Percentiles rank a stretch among this genome's conserved stretches.
phyloP scores from a whole-genome alignment of 1,140 invertebrate genomes.

The Delia radicum region DNA sequence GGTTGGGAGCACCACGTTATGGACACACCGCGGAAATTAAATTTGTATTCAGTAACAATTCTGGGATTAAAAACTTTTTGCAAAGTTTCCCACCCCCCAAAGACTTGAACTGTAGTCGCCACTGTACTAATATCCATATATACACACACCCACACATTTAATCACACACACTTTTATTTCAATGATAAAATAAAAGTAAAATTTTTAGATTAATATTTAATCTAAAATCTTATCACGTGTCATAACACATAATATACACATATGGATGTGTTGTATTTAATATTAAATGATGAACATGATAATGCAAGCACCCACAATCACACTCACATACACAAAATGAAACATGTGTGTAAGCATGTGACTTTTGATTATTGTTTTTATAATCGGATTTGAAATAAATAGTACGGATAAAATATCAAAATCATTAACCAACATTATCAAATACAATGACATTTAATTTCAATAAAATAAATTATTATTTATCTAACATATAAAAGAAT shows the following conservation, averaged over 20 bases:
- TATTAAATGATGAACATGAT: too few relatives aligned
- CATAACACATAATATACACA: neutral
- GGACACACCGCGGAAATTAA: too few relatives aligned
- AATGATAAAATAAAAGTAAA: neutral
- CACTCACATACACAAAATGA: neutral
- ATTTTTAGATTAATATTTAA: neutral
- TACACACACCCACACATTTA: neutral
- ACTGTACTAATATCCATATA: too few relatives aligned
- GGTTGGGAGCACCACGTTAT: too few relatives aligned
- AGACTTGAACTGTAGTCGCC: too few relatives aligned
- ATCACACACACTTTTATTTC: neutral
- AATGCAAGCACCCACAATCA: neutral
- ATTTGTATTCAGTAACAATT: too few relatives aligned
- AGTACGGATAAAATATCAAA: too few relatives aligned
- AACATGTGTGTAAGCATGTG: neutral
- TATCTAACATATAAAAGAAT: too few relatives aligned
- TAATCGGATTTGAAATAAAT: neutral
- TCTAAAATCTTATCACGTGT: conserved; percentile 4
- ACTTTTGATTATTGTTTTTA: neutral
- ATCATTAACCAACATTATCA: neutral
- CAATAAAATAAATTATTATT: too few relatives aligned
- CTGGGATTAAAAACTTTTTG: too few relatives aligned
- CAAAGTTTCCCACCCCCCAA: too few relatives aligned
- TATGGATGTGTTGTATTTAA: neutral
- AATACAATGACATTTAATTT: neutral